phyloP scores from a whole-genome alignment of 92 coral and sea anemone genomes.

The Parazoanthus atlanticus region DNA sequence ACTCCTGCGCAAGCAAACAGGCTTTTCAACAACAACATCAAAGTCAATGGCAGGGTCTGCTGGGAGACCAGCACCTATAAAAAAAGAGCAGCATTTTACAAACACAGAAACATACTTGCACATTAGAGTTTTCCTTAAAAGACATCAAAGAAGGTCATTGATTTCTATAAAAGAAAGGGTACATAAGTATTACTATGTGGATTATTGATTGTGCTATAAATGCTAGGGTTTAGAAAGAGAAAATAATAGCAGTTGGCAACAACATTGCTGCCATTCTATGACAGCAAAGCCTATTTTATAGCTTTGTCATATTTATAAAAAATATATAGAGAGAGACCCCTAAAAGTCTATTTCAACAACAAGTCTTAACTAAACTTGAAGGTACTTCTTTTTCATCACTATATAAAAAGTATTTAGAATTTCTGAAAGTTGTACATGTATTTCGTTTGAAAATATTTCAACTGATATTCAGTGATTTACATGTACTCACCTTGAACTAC shows the following conservation, averaged over 20 bases:
- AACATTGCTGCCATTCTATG: not conserved
- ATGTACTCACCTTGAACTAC: slow-evolving; percentile 4
- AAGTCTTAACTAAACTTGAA: not conserved
- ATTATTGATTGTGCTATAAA: slow-evolving; percentile 8
- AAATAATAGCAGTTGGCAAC: not conserved
- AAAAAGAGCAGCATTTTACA: not conserved
- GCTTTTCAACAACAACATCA: slow-evolving; percentile 38
- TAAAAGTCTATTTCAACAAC: not conserved
- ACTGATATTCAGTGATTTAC: slow-evolving; percentile 1
- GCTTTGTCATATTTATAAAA: not conserved
- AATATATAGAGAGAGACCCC: not conserved
- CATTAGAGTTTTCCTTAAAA: not conserved
- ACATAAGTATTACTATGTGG: slow-evolving; percentile 1
- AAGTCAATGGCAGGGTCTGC: slow-evolving; percentile 36
- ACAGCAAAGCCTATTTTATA: not conserved
- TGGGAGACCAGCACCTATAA: slow-evolving; percentile 4
- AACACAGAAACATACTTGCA: not conserved
- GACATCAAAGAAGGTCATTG: not conserved
- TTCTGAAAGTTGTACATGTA: not conserved
- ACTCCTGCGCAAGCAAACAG: slow-evolving; percentile 52
- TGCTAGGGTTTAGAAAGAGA: not conserved
- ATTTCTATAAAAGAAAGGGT: not conserved
- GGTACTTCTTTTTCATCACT: not conserved
- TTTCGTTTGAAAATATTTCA: not conserved
- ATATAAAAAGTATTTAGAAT: slow-evolving; percentile 2